These are phyloP conservation scores for Micrasema longulum DNA, from an alignment of 1,140 invertebrate species.

Conservation along the genomic window DNA sequence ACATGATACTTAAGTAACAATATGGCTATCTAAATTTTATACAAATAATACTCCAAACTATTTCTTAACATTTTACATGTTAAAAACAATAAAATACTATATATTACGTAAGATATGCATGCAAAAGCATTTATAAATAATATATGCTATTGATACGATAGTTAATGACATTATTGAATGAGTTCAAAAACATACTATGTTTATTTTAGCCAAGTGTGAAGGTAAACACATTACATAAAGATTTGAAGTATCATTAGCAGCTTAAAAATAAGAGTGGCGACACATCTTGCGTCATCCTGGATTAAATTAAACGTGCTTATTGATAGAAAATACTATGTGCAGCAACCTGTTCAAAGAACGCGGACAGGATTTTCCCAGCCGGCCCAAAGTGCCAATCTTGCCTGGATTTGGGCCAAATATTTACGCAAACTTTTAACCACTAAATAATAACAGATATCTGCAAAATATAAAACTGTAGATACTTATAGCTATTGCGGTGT, in stretches of 20 bases:
- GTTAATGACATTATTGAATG: too few species aligned
- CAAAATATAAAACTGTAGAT: too few species aligned
- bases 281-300: conserved; percentile 36
- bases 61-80: too few species aligned
- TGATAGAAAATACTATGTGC: conserved; percentile 36
- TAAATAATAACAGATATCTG: neutral
- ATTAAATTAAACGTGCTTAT: conserved; percentile 39
- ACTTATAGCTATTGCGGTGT: too few species aligned
- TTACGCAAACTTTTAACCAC: conserved; percentile 6
- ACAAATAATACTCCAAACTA: too few species aligned
- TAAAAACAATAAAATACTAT: too few species aligned
- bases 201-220: conserved; percentile 31
- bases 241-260: conserved; percentile 6
- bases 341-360: conserved; percentile 29
- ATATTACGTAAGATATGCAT: too few species aligned
- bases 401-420: conserved; percentile 40
- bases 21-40: too few species aligned
- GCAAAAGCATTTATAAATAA: too few species aligned
- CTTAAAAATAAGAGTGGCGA: conserved; percentile 39
- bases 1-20: too few species aligned
- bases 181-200: neutral
- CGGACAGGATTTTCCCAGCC: conserved; percentile 5
- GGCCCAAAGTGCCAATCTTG: conserved; percentile 14
- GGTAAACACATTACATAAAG: conserved; percentile 25
- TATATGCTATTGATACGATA: too few species aligned